Conservation (phyloP, 2,113 vertebrate genomes). For the Cyprinodon brontotheroides region DNA sequence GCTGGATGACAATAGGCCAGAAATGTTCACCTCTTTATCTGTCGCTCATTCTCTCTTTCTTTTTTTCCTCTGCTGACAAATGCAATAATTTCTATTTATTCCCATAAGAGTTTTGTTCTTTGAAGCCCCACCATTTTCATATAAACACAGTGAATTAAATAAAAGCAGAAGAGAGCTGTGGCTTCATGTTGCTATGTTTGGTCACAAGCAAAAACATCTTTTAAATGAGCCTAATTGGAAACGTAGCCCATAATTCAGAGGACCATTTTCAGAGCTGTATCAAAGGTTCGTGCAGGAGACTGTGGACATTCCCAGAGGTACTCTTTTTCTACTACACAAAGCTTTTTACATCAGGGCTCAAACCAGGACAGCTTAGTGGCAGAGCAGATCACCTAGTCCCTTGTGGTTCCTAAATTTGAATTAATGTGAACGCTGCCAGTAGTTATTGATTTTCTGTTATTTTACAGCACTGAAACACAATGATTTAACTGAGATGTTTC, state of each 20-base stretch:
- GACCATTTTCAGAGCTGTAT: neutral
- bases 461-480: neutral
- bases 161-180: conserved; percentile 6
- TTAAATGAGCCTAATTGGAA: neutral
- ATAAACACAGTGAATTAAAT: conserved; percentile 35
- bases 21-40: conserved; percentile 42
- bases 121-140: conserved; percentile 8
- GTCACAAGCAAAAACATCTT: conserved; percentile 24
- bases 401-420: neutral
- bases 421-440: neutral
- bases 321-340: neutral
- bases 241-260: neutral
- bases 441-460: neutral
- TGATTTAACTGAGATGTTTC: neutral
- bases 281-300: neutral
- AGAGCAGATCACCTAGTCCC: neutral
- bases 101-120: conserved; percentile 28
- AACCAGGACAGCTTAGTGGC: neutral
- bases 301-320: neutral
- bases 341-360: neutral
- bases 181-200: conserved; percentile 8
- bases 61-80: conserved; percentile 11
- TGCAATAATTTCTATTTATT: conserved; percentile 53
- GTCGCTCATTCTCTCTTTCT: conserved; percentile 19
- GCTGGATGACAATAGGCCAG: conserved; percentile 42